Base-by-base conservation (phyloP, 2,797 vertebrate genomes). In the Esox lucius region DNA sequence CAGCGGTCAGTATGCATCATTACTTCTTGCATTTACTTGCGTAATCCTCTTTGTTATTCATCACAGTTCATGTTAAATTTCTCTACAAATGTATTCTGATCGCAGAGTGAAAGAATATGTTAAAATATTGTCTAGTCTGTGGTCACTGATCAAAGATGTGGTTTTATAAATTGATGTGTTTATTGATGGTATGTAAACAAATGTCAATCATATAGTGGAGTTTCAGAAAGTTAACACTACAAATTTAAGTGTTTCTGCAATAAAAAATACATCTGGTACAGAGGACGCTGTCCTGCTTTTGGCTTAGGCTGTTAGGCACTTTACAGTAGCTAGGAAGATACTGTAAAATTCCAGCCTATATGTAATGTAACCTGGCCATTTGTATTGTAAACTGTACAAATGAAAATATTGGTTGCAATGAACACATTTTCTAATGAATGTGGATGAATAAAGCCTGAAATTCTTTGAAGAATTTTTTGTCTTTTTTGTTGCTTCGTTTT, bases 401-500 rank as follows among this genome's bases (percentile, higher is more conserved):
- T 87, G 88, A 93, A 92, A 80, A 83, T 83, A 82, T 87, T 90
- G 86, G 89, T 80, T 79, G 39, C 87, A 91, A 87, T 84, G 92
- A 92, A 91, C 83, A 88, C 79, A 67, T 87, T 95, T 94, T 95
- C 87, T 93, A 91, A 92, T 91, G 89, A 83, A 84, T 85, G 83
- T 89, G 51, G 17, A 69, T 90, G 13, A 95, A 95, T 94, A 94
- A 95, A 95, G 76, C 67, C 3, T n/a, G n/a, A n/a, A n/a, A n/a
- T n/a, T n/a, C n/a, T n/a, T n/a, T n/a, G n/a, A n/a, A n/a, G n/a
- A n/a, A n/a, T n/a, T n/a, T n/a, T 1, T 42, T 7, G 42, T 42
- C 42, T n/a, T 11, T 7, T 42, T n/a, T 4, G 53, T 75, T 7
- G 16, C 8, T n/a, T 24, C 22, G 67, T 6, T 68, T 56, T 62